Percentiles rank a stretch among this genome's conserved stretches.
Evolutionary conservation across 2,888 invertebrate genomes (phyloP).

Genomic region (Zaprionus bogoriensis): DNA sequence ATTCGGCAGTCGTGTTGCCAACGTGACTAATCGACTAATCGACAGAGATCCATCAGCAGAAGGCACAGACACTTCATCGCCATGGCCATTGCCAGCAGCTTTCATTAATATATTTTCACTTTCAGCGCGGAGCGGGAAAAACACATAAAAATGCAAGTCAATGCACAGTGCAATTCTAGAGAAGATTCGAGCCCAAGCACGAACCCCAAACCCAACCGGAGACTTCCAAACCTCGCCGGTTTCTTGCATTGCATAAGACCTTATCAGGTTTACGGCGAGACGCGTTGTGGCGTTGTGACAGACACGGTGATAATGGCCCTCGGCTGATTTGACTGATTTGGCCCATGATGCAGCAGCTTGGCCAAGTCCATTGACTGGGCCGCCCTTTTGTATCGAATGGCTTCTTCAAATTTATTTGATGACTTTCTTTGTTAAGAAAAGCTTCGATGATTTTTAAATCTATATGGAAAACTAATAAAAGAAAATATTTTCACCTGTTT

Average conservation of each 20-base stretch:
- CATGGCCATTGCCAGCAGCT: conserved; percentile 21
- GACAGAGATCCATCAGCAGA: conserved; percentile 46
- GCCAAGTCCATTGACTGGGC: conserved; percentile 53
- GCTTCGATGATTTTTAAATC: conserved; percentile 37
- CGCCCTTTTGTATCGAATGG: conserved; percentile 50
- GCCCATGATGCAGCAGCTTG: conserved; percentile 47
- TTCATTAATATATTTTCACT: conserved; percentile 65
- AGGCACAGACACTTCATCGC: conserved; percentile 49
- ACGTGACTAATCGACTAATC: conserved; percentile 60
- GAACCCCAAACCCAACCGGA: background rate
- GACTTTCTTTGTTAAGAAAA: conserved; percentile 64
- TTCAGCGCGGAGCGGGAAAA: conserved; percentile 24
- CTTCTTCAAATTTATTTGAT: conserved; percentile 55
- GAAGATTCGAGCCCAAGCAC: conserved; percentile 5
- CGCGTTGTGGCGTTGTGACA: background rate
- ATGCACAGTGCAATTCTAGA: conserved; percentile 56
- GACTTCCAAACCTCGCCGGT: background rate
- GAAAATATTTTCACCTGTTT: conserved; percentile 64
- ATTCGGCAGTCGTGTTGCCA: conserved; percentile 30
- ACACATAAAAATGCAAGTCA: conserved; percentile 33
- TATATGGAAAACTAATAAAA: conserved; percentile 23
- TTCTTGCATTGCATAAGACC: conserved; percentile 55
- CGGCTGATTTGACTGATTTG: conserved; percentile 50
- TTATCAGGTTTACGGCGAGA: conserved; percentile 48
- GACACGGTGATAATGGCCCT: conserved; percentile 52